These are phyloP conservation scores for Meteorus sp. DNA, from an alignment of 1,140 invertebrate genomes.

Conservation along the genomic window DNA sequence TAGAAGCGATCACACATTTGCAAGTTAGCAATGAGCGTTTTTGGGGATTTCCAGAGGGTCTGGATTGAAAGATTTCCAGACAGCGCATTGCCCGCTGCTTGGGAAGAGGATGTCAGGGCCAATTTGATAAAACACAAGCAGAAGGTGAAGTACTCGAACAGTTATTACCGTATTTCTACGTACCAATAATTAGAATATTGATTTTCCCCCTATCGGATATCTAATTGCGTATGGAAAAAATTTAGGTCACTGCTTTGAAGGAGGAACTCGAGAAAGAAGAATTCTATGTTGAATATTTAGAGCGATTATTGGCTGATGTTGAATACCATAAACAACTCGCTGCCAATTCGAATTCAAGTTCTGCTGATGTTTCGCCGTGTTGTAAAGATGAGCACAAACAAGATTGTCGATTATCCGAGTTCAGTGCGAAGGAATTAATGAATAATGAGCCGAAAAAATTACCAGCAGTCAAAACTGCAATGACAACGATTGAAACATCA, in stretches of 20 bases:
- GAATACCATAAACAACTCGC: slow-evolving; percentile 68
- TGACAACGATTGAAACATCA: too few relatives aligned
- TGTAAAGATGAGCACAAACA: background rate
- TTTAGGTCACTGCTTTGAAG: slow-evolving; percentile 69
- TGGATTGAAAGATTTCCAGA: slow-evolving; percentile 87
- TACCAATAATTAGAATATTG: background rate
- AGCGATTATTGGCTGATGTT: slow-evolving; percentile 78
- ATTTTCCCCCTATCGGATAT: too few relatives aligned
- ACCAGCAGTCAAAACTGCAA: slow-evolving; percentile 8
- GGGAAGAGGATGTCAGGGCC: slow-evolving; percentile 87
- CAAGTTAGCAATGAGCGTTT: slow-evolving; percentile 73
- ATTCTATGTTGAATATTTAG: slow-evolving; percentile 87
- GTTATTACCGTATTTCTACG: background rate
- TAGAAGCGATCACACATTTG: background rate
- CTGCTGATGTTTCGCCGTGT: background rate
- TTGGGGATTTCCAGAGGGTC: slow-evolving; percentile 83
- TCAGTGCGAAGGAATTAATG: background rate
- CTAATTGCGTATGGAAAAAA: background rate
- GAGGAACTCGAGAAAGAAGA: slow-evolving; percentile 88
- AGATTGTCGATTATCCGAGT: slow-evolving; percentile 28
- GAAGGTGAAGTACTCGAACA: slow-evolving; percentile 62
- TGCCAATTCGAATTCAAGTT: slow-evolving; percentile 32
- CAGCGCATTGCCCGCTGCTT: slow-evolving; percentile 82
- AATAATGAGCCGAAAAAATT: background rate
- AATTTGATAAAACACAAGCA: slow-evolving; percentile 86